Evolutionary conservation across 2,888 invertebrate genomes (phyloP).

Genomic region (Anoplius nigerrimus): DNA sequence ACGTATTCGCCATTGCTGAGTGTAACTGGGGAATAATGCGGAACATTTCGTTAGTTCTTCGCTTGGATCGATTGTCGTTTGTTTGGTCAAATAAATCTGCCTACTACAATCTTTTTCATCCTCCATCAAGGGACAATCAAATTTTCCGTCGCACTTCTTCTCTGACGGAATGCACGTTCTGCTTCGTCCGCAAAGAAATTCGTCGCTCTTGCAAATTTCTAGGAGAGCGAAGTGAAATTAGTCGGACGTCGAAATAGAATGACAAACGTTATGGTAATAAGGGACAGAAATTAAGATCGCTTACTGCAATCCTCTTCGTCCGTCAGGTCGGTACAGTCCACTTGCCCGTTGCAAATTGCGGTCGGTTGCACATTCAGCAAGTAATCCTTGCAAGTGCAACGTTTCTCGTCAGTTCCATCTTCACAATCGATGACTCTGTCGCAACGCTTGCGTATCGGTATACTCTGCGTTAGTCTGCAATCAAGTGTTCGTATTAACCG

Average conservation of each 20-base stretch:
- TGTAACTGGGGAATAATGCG: conserved; percentile 76
- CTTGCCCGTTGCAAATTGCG: conserved; percentile 84
- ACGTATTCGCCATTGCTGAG: conserved; percentile 81
- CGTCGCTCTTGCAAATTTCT: conserved; percentile 76
- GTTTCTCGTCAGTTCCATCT: conserved; percentile 87
- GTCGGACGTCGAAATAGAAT: too few relatives aligned
- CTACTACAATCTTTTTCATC: conserved; percentile 89
- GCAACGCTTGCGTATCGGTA: conserved; percentile 80
- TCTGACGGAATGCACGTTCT: conserved; percentile 79
- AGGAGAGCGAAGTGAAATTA: background rate
- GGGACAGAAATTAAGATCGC: background rate
- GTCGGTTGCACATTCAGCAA: conserved; percentile 76
- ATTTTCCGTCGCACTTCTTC: conserved; percentile 80
- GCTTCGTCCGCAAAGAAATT: conserved; percentile 82
- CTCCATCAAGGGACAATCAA: conserved; percentile 83
- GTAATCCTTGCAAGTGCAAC: conserved; percentile 85
- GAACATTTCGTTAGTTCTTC: background rate
- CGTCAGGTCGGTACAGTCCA: conserved; percentile 84
- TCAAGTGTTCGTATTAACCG: background rate
- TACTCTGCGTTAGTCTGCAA: conserved; percentile 81
- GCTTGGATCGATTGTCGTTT: background rate
- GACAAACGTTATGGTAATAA: background rate
- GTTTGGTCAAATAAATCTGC: conserved; percentile 59
- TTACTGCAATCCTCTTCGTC: conserved; percentile 87
- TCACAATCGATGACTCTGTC: conserved; percentile 85